Base-by-base conservation (phyloP, 1,140 invertebrate genomes). In the Drosophila biarmipes region DNA sequence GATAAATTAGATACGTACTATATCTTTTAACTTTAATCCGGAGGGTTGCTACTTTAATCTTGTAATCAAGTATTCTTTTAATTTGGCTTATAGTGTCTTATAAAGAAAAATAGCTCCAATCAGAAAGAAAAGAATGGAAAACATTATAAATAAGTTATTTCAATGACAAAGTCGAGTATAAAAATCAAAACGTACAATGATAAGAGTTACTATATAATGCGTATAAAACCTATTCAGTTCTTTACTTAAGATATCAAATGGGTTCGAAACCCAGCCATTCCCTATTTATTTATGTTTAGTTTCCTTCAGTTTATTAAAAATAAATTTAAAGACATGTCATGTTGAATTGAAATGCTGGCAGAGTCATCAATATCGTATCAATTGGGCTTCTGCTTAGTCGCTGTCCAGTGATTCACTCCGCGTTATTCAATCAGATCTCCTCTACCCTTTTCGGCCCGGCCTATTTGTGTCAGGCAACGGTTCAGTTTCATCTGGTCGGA, bases 381-480 rank as follows among this genome's bases (percentile, higher is more conserved):
- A 29, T 49, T 11, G 15, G 11, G 5, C 10, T 49, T 49, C 27
- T 15, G 24, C 11, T 48, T 29, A 15, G 45, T 27, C 17, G 19
- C 6, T 10, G 42, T 17, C 15, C 10, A 34, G 45, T 62, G 57
- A 56, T 43, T 43, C 42, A 74, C 62, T 62, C 14, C 51, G 62
- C 61, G 74, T 75, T 91, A 77, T 79, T 74, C 73, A 78, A 74
- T 76, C 69, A 73, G 42, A 62, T 29, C 17, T 45, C 40, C 38
- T 49, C 58, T 4, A 40, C 34, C 46, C 42, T 57, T 54, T 68
- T 69, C 35, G 57, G 59, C 34, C 72, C 69, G 76, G 64, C 73
- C 76, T 84, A 89, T 90, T 90, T 89, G 85, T 89, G 84, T 89
- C 84, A 89, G 69, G 63, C 85, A 89, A 89, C 84, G 84, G 84